A percentile compares a stretch with the other conserved stretches of the same genome.
These are phyloP conservation scores for Vombatus ursinus DNA, from an alignment of 2,113 vertebrate genomes.

Conservation along the genomic window DNA sequence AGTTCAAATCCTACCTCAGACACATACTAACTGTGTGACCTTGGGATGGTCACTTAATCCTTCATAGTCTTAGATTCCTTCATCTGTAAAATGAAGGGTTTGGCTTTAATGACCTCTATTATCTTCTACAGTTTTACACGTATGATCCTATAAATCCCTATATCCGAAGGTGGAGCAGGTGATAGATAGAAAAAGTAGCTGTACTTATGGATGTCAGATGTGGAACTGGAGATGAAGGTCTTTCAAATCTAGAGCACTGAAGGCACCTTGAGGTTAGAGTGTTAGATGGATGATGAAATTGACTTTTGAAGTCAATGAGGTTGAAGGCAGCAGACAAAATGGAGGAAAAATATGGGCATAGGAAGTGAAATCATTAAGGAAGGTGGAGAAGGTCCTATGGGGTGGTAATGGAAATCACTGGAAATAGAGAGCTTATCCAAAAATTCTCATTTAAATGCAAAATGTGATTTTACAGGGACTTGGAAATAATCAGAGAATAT, in stretches of 20 bases:
- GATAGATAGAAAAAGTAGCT: background rate
- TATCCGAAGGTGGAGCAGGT: background rate
- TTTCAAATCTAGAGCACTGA: background rate
- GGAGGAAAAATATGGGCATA: background rate
- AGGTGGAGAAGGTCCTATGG: background rate
- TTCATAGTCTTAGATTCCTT: background rate
- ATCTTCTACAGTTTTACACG: background rate
- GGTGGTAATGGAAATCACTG: background rate
- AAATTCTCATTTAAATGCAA: conserved; percentile 56
- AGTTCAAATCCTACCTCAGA: background rate
- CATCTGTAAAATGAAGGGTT: background rate
- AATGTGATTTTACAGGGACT: conserved; percentile 85
- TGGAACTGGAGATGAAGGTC: background rate
- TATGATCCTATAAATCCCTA: background rate
- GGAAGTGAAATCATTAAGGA: background rate
- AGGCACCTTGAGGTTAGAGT: background rate
- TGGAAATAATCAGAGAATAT: conserved; percentile 92
- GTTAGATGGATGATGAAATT: background rate
- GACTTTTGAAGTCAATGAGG: background rate
- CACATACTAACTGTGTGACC: background rate
- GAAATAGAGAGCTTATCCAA: background rate
- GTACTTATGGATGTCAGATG: background rate
- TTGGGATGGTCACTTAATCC: background rate
- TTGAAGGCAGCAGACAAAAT: rapidly evolving
- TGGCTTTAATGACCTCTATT: background rate